Conservation (phyloP, 2,113 vertebrate genomes). For the Ariopsis seemanni region DNA sequence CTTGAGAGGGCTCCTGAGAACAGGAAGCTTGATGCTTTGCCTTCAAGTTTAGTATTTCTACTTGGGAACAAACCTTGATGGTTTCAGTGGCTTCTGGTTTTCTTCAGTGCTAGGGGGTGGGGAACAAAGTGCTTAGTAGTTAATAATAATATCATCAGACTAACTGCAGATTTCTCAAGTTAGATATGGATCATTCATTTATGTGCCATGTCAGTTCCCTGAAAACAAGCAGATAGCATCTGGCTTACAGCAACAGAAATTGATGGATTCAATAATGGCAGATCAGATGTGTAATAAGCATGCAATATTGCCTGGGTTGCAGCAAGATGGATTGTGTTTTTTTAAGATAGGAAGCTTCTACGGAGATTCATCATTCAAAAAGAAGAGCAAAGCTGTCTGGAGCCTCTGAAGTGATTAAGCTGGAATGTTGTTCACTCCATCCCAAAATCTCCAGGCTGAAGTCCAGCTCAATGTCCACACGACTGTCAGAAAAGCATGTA, state of each 20-base stretch:
- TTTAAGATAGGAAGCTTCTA: constrained; percentile 7
- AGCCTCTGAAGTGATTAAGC: constrained; percentile 38
- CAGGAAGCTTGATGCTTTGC: not conserved
- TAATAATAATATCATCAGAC: not conserved
- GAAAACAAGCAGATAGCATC: constrained; percentile 5
- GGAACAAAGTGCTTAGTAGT: too few species aligned
- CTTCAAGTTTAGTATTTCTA: not conserved
- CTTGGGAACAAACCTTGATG: not conserved
- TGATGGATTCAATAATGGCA: constrained; percentile 23
- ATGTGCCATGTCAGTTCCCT: not conserved
- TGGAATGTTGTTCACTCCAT: constrained; percentile 7
- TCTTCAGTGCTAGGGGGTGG: too few species aligned
- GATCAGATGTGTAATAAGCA: constrained; percentile 33
- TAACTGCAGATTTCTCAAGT: not conserved
- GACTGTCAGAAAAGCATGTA: not conserved
- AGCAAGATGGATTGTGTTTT: constrained; percentile 1
- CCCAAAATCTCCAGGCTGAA: not conserved
- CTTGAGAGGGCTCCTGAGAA: not conserved
- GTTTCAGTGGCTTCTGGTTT: not conserved
- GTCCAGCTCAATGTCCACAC: not conserved
- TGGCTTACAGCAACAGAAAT: constrained; percentile 14
- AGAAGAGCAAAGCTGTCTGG: constrained; percentile 31
- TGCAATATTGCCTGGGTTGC: constrained; percentile 7
- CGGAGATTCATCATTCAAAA: constrained; percentile 32
- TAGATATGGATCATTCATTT: not conserved